phyloP scores from a whole-genome alignment of 2,113 vertebrate species.

The Pteruthius melanotis region DNA sequence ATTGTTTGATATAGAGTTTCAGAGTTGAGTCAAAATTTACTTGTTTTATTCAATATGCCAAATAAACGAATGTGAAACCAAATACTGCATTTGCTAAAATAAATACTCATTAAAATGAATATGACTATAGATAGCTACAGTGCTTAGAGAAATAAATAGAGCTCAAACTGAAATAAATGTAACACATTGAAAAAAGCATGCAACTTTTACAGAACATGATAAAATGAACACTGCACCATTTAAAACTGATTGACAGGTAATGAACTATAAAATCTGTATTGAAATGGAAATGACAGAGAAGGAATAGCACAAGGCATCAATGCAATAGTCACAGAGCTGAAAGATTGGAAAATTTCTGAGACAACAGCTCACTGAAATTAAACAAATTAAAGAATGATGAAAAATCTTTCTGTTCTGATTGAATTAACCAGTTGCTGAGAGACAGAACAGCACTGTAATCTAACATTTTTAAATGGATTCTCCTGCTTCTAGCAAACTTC shows the following conservation, averaged over 20 bases:
- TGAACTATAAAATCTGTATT: slow-evolving; percentile 75
- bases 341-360: slow-evolving; percentile 61
- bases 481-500: neutral
- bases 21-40: slow-evolving; percentile 3
- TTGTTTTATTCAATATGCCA: slow-evolving; percentile 45
- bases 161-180: slow-evolving; percentile 59
- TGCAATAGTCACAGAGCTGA: neutral
- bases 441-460: slow-evolving; percentile 12
- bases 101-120: slow-evolving; percentile 58
- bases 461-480: slow-evolving; percentile 4
- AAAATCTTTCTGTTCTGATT: slow-evolving; percentile 64
- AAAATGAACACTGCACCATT: slow-evolving; percentile 59
- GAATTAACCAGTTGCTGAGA: slow-evolving; percentile 56
- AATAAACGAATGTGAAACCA: slow-evolving; percentile 47
- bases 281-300: slow-evolving; percentile 63
- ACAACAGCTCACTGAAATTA: slow-evolving; percentile 64
- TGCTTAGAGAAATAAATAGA: slow-evolving; percentile 66
- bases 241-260: slow-evolving; percentile 76
- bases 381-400: slow-evolving; percentile 67
- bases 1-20: neutral
- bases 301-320: slow-evolving; percentile 36
- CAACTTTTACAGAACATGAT: slow-evolving; percentile 64
- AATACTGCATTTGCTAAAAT: slow-evolving; percentile 62
- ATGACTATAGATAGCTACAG: slow-evolving; percentile 42
- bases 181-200: slow-evolving; percentile 48